These are phyloP conservation scores for Heterocephalus glaber DNA, from an alignment of 2,113 vertebrate species.

Conservation along the genomic window DNA sequence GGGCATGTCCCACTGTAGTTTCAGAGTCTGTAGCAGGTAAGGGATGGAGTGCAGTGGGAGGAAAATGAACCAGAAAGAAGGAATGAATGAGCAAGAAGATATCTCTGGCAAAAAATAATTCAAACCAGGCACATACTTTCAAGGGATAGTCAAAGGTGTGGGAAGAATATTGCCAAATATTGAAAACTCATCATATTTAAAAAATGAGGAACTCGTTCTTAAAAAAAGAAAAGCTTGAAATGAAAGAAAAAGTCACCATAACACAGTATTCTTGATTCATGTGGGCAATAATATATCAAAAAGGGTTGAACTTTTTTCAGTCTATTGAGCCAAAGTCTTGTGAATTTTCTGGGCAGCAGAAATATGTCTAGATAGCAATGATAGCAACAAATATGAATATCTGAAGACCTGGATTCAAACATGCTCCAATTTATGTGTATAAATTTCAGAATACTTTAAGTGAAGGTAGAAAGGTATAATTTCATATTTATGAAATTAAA, in stretches of 20 bases:
- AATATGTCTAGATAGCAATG: neutral
- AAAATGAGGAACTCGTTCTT: neutral
- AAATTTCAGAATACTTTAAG: conserved; percentile 67
- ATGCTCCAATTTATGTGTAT: conserved; percentile 21
- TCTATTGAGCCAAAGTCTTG: neutral
- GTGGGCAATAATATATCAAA: neutral
- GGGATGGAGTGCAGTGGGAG: neutral
- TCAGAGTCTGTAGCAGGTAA: neutral
- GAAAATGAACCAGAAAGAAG: neutral
- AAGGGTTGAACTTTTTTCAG: neutral
- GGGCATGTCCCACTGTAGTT: neutral
- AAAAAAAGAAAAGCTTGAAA: neutral
- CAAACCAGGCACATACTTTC: neutral
- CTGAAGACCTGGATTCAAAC: conserved; percentile 42
- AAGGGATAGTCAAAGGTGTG: neutral
- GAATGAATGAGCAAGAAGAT: neutral
- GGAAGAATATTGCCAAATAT: neutral
- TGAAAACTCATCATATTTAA: neutral
- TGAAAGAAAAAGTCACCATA: neutral
- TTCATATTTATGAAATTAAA: conserved; percentile 81
- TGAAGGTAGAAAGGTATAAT: conserved; percentile 72
- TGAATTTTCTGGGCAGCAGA: conserved; percentile 8
- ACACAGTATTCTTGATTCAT: neutral
- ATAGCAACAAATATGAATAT: neutral
- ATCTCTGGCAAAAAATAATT: neutral